Base-by-base conservation (phyloP, 2,113 vertebrate species). In the Gambusia holbrooki region DNA sequence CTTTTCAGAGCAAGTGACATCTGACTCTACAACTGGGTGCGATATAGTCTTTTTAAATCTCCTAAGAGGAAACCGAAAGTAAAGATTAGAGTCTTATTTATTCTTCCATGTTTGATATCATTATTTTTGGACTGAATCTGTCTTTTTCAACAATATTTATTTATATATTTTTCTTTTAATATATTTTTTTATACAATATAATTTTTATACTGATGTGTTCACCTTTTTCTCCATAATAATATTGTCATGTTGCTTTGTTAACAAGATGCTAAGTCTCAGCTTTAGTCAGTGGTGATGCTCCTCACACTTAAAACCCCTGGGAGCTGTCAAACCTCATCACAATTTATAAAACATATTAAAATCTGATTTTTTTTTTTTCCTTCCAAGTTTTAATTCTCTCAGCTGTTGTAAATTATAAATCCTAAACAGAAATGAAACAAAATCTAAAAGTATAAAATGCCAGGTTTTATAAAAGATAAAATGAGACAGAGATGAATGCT, bases 1-100 rank as follows among this genome's bases (percentile, higher is more conserved):
- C 82, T 45, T 84, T 88, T 88, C 63, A 92, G 62, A 71, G 76
- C 72, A 60, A 76, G 33, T 61, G 32, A 73, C 79, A 75, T 80
- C 71, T 71, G 75, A 77, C 85, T 66, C 73, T 73, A 68, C 54
- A 79, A 37, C 71, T 85, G 79, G 70, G 65, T 91, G 81, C 89
- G 77, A 83, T 73, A 69, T 58, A 69, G 84, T 88, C 67, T 68
- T 76, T 80, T 80, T 69, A 77, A 90, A 84, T 79, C 71, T 81
- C 74, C 66, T 54, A 65, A 76, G 74, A 92, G 62, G 80, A 88
- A 86, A 87, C 76, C 76, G 64, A 71, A 84, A 92, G 84, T 74
- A 74, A 67, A 74, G 74, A 90, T 92, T 89, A 90, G 79, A 73
- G 66, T 90, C 81, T 8, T 17, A 64, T 81, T 87, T 54, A 68